These are phyloP conservation scores for Babyrousa celebensis DNA, from an alignment of 2,797 vertebrate species.

Conservation along the genomic window DNA sequence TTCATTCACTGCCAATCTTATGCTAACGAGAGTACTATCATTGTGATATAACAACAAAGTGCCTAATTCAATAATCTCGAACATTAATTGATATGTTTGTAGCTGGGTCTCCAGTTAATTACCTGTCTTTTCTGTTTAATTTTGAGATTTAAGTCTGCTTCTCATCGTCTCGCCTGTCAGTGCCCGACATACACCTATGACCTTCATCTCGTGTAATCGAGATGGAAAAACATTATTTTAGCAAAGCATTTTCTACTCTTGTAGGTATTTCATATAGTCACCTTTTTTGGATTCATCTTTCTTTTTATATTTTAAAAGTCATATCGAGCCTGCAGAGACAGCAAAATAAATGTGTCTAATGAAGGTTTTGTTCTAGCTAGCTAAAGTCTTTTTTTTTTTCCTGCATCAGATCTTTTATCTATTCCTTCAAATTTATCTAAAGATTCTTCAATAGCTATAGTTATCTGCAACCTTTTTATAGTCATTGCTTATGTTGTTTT, in stretches of 20 bases:
- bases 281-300: slow-evolving; percentile 69
- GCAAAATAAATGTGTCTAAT: slow-evolving; percentile 40
- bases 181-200: slow-evolving; percentile 26
- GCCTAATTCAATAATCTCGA: slow-evolving; percentile 57
- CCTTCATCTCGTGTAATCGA: slow-evolving; percentile 66
- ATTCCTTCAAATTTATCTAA: slow-evolving; percentile 22
- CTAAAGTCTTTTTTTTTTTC: neutral
- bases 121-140: slow-evolving; percentile 74
- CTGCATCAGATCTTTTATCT: neutral
- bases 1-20: slow-evolving; percentile 53
- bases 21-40: slow-evolving; percentile 47
- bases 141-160: slow-evolving; percentile 71
- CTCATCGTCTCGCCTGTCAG: slow-evolving; percentile 39
- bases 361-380: slow-evolving; percentile 13
- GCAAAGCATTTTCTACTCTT: slow-evolving; percentile 52
- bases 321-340: slow-evolving; percentile 53
- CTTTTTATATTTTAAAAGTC: slow-evolving; percentile 70
- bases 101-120: slow-evolving; percentile 63
- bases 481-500: neutral
- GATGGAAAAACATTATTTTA: slow-evolving; percentile 4
- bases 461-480: neutral
- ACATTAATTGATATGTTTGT: slow-evolving; percentile 69
- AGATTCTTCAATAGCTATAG: slow-evolving; percentile 23
- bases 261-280: slow-evolving; percentile 75
- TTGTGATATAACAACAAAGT: slow-evolving; percentile 72